Base-by-base conservation (phyloP, 2,113 vertebrate genomes). In the Apaloderma vittatum region DNA sequence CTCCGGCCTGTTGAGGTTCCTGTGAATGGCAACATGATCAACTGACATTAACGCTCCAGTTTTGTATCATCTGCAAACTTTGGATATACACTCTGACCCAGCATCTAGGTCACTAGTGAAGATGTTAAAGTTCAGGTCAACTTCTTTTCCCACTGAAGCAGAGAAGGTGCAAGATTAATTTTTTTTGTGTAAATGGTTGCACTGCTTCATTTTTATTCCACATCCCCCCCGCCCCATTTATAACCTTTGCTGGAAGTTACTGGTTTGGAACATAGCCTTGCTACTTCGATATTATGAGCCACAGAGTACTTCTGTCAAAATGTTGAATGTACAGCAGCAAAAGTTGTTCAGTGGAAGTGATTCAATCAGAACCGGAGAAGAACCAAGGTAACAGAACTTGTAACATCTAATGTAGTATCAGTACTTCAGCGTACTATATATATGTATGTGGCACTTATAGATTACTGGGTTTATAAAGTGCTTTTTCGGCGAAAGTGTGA, bases 401-500 rank as follows among this genome's bases (percentile, higher is more conserved):
- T 26, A 45, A 19, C 37, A 8, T n/a, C 32, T 22, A 49, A 4
- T 32, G 51, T 14, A 4, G 26, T 90, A 20, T 49, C 32, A 21
- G 34, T 62, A 32, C 15, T 22, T 62, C 24, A 45, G 1, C 15
- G 8, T 45, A 40, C 21, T 62, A 49, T 81, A 18, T 7, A 2
- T 4, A 7, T 1, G 1, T 19, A 3, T 18, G 15, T 23, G 55
- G 11, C 32, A 2, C 10, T 16, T 76, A 3, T 51, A 19, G 34
- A 15, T 90, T 15, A 26, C 51, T 52, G 12, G 26, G 57, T 26
- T 40, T 51, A 7, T 80, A 4, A 63, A 61, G 6, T 74, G 48
- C 37, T 89, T 48, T 40, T 81, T 26, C 57, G 17, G 32, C 26
- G 43, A 68, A 58, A 83, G 3, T 6, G 22, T 73, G 63, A 26